Percentiles rank a stretch among this genome's conserved stretches.
phyloP scores from a whole-genome alignment of 1,140 invertebrate species.

The Centruroides vittatus region DNA sequence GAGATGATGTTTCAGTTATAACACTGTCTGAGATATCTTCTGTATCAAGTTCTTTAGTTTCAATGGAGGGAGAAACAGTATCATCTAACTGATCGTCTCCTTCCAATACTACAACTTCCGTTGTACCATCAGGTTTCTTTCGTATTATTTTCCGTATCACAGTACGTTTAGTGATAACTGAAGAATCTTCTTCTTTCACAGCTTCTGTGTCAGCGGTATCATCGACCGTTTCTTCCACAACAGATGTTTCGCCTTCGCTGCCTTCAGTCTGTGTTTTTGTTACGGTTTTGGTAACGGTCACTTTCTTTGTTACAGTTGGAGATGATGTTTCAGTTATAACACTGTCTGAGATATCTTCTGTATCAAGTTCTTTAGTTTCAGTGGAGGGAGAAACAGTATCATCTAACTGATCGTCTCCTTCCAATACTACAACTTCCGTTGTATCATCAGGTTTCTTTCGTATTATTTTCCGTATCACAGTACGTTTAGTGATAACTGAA shows the following conservation, averaged over 20 bases:
- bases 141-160: not conserved
- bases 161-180: too few species aligned
- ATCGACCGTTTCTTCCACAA: not conserved
- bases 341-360: too few species aligned
- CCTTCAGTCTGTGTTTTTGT: not conserved
- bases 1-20: too few species aligned
- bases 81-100: not conserved
- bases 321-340: too few species aligned
- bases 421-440: not conserved
- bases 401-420: too few species aligned
- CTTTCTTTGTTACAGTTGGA: too few species aligned
- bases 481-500: not conserved
- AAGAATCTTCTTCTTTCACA: not conserved
- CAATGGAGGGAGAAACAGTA: too few species aligned
- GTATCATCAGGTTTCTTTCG: constrained; percentile 14
- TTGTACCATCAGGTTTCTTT: not conserved
- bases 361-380: too few species aligned
- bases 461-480: constrained; percentile 20
- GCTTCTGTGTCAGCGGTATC: constrained; percentile 2
- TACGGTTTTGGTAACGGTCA: too few species aligned
- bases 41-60: too few species aligned
- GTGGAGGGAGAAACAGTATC: too few species aligned
- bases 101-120: not conserved
- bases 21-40: too few species aligned
- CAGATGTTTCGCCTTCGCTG: not conserved